These are phyloP conservation scores for Dendrocincla fuliginosa DNA, from an alignment of 2,797 vertebrate genomes.

Conservation along the genomic window DNA sequence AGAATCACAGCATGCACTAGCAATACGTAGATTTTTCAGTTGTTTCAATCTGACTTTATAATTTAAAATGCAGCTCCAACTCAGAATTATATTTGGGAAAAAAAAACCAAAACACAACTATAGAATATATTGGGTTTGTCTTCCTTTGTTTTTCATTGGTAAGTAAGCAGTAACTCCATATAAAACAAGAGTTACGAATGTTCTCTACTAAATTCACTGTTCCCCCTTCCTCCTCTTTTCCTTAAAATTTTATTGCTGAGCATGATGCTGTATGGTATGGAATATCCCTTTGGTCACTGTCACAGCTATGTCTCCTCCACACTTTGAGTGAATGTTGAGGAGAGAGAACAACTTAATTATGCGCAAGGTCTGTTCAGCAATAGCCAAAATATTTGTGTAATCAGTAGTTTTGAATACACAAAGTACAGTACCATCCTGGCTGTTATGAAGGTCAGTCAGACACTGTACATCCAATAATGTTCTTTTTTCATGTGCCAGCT, in stretches of 20 bases:
- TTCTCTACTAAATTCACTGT: not conserved
- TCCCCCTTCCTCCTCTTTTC: not conserved
- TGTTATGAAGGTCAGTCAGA: not conserved
- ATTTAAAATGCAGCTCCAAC: not conserved
- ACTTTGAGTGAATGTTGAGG: not conserved
- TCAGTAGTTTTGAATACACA: not conserved
- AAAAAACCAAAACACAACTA: not conserved
- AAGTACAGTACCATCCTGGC: not conserved
- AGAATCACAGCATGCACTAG: not conserved
- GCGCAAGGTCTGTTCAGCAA: not conserved
- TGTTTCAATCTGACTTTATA: not conserved
- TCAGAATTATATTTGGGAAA: not conserved
- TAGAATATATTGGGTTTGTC: accelerated
- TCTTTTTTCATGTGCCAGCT: not conserved
- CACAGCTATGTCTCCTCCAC: not conserved
- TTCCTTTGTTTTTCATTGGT: not conserved
- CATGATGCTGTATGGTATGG: not conserved
- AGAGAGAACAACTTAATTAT: not conserved
- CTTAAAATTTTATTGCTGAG: not conserved
- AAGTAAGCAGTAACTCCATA: not conserved
- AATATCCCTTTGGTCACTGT: not conserved
- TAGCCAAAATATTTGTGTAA: not conserved
- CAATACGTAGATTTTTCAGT: not conserved
- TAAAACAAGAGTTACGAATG: not conserved
- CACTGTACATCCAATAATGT: not conserved